Evolutionary conservation across 1,140 invertebrate genomes (phyloP).

Genomic region (Neodiprion pinetum): DNA sequence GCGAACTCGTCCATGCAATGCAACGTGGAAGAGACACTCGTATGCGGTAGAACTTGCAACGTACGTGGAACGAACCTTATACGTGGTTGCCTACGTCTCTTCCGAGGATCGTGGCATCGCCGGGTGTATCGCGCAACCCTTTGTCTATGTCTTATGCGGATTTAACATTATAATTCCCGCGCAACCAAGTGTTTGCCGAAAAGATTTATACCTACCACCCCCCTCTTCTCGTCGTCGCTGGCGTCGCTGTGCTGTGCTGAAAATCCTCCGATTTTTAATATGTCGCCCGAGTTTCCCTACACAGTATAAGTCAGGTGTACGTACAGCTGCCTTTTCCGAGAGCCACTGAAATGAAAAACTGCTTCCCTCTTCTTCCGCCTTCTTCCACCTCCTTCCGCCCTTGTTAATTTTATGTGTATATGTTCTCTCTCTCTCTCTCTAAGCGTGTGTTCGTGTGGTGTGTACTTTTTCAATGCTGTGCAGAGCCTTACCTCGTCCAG

Average conservation of each 20-base stretch:
- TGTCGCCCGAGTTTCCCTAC: neutral
- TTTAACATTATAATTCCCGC: neutral
- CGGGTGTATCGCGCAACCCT: neutral
- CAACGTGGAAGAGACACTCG: neutral
- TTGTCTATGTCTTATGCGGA: slow-evolving; percentile 1
- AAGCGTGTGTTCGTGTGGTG: too few species aligned
- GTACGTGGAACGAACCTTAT: neutral
- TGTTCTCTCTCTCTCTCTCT: too few species aligned
- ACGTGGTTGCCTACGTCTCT: neutral
- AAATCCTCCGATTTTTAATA: slow-evolving; percentile 1
- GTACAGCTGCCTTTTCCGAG: too few species aligned
- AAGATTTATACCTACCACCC: neutral
- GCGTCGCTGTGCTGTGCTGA: neutral
- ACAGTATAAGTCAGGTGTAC: too few species aligned
- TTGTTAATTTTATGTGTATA: too few species aligned
- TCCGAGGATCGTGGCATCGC: neutral
- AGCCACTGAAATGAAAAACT: too few species aligned
- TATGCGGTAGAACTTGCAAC: neutral
- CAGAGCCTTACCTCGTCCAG: too few species aligned
- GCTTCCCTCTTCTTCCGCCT: too few species aligned
- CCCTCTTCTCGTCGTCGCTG: too few species aligned
- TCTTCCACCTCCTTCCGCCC: too few species aligned
- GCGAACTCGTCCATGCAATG: too few species aligned
- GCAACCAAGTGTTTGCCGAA: neutral
- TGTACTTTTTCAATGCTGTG: too few species aligned